Evolutionary conservation across 2,888 invertebrate species (phyloP).

Genomic region (Pteria penguin): DNA sequence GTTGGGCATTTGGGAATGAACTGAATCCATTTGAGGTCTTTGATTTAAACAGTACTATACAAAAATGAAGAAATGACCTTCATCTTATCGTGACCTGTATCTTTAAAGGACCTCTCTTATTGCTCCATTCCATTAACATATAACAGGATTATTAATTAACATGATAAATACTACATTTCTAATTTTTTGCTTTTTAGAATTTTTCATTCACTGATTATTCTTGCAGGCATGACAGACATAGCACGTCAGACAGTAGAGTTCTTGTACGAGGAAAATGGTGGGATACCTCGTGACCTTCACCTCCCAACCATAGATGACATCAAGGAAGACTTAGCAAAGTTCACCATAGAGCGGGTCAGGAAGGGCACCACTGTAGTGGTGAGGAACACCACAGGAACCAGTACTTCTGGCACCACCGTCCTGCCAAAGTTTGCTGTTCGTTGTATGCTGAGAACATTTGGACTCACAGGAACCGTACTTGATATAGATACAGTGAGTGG

Average conservation of each 20-base stretch:
- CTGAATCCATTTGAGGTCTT: too few species aligned
- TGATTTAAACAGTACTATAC: too few species aligned
- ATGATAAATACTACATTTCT: too few species aligned
- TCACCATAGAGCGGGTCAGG: slow-evolving; percentile 78
- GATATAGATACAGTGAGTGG: slow-evolving; percentile 77
- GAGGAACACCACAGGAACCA: slow-evolving; percentile 62
- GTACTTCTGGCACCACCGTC: slow-evolving; percentile 64
- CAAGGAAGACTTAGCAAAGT: slow-evolving; percentile 79
- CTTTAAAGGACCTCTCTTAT: too few species aligned
- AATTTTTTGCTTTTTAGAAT: too few species aligned
- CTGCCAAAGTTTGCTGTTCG: slow-evolving; percentile 78
- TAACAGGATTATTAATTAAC: too few species aligned
- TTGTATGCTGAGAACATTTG: slow-evolving; percentile 79
- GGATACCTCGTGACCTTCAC: slow-evolving; percentile 79
- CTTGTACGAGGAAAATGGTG: slow-evolving; percentile 80
- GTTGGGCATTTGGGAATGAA: too few species aligned
- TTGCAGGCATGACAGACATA: slow-evolving; percentile 79
- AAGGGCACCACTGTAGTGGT: slow-evolving; percentile 79
- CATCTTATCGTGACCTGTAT: too few species aligned
- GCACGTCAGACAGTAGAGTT: slow-evolving; percentile 80
- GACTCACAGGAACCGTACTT: slow-evolving; percentile 79
- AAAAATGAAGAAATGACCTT: too few species aligned
- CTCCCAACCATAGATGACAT: slow-evolving; percentile 80
- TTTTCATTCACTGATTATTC: too few species aligned
- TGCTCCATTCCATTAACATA: too few species aligned